These are phyloP conservation scores for Chydorus sphaericus DNA, from an alignment of 2,888 invertebrate genomes.

Conservation along the genomic window DNA sequence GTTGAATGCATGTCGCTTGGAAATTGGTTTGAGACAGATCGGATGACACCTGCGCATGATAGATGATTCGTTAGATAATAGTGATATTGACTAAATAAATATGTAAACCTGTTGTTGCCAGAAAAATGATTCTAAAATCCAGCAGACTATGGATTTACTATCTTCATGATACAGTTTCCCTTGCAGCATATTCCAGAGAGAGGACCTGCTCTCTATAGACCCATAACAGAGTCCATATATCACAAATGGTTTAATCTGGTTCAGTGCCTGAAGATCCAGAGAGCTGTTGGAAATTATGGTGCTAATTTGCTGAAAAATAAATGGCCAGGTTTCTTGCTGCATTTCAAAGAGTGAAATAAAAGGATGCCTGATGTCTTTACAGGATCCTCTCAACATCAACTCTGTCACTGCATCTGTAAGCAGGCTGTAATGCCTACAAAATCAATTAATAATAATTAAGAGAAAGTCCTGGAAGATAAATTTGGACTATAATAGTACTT, in stretches of 20 bases:
- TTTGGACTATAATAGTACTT: too few relatives aligned
- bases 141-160: background rate
- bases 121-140: background rate
- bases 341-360: slow-evolving; percentile 2
- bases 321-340: background rate
- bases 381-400: background rate
- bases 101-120: background rate
- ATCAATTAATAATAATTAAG: background rate
- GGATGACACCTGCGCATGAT: too few relatives aligned
- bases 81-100: background rate
- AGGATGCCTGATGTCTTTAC: background rate
- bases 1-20: background rate
- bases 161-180: background rate
- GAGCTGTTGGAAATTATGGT: background rate
- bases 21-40: too few relatives aligned
- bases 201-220: background rate
- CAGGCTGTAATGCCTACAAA: background rate
- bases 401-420: background rate
- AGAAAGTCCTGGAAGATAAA: too few relatives aligned
- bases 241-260: slow-evolving; percentile 1
- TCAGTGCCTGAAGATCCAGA: background rate
- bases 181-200: background rate
- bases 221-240: background rate
- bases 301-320: background rate
- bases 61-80: background rate